phyloP scores from a whole-genome alignment of 2,797 vertebrate species.

The Myotis myotis region DNA sequence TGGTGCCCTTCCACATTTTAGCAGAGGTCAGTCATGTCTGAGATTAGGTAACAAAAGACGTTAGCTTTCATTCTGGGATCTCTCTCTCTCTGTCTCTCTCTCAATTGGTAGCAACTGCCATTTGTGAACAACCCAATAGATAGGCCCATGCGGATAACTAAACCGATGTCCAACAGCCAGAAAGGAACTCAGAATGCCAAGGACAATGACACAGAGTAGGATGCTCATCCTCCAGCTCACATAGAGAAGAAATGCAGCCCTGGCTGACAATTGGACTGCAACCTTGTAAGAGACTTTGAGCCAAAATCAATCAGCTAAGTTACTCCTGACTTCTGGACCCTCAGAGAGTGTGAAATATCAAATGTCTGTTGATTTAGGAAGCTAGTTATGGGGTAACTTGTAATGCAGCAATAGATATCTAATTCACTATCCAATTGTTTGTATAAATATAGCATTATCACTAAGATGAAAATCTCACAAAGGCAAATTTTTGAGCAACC shows the following conservation, averaged over 20 bases:
- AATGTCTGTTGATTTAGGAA: not conserved
- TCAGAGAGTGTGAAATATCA: not conserved
- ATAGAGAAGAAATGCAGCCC: not conserved
- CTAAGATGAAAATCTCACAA: not conserved
- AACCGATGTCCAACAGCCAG: not conserved
- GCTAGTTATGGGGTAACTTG: not conserved
- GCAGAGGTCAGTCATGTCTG: not conserved
- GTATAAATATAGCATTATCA: not conserved
- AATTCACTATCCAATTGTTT: not conserved
- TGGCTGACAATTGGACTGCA: not conserved
- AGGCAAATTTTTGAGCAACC: not conserved
- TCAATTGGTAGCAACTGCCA: not conserved
- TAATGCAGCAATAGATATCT: not conserved
- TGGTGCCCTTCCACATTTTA: not conserved
- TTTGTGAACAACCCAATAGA: not conserved
- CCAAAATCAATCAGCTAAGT: not conserved
- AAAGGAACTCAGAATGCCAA: not conserved
- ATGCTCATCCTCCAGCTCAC: not conserved
- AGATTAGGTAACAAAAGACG: not conserved
- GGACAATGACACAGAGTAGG: not conserved
- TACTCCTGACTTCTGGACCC: not conserved
- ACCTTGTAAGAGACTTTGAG: not conserved
- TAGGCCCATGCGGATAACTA: not conserved
- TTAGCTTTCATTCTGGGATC: not conserved
- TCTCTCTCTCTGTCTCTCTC: not conserved